Base-by-base conservation (phyloP, 2,113 vertebrate genomes). In the Platichthys flesus region DNA sequence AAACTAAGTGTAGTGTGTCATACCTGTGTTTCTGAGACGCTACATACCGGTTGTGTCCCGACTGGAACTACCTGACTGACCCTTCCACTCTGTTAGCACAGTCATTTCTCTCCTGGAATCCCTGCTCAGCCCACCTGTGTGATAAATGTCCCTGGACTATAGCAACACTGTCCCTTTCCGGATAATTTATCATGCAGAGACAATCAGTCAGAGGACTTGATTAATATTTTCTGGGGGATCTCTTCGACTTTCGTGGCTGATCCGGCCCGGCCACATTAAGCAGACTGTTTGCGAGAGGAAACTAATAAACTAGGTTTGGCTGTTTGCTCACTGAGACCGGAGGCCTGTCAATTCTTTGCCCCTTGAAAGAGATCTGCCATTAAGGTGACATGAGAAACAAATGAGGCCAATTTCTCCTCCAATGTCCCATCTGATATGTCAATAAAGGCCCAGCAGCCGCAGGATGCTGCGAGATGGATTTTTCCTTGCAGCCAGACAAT, bases 331-430 rank as follows among this genome's bases (percentile, higher is more conserved):
- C 91, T 81, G 89, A 88, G 89, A 88, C 92, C 70, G 59, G 66
- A 82, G 89, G 77, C 78, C 73, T 91, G 92, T 92, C 94, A 91
- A 94, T 95, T 93, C 87, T 85, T 86, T 86, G 93, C 90, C 93
- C 89, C 90, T 88, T 89, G 92, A 91, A 94, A 68, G 68, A 80
- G 76, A 86, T 88, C 90, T 95, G 93, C 91, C 92, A 94, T 95
- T 93, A 94, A 88, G 88, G 93, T 87, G 92, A 92, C 91, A 89
- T 73, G 90, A 93, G 90, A 94, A 95, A 96, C 93, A 93, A 95
- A 95, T 89, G 93, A 94, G 93, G 90, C 92, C 94, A 93, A 92
- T 96, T 95, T 95, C 90, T 90, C 90, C 91, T 83, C 91, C 92
- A 91, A 91, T 91, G 89, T 94, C 93, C 92, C 89, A 89, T 92